Evolutionary conservation across 2,797 vertebrate genomes (phyloP).

Genomic region (Neomorphus geoffroyi): DNA sequence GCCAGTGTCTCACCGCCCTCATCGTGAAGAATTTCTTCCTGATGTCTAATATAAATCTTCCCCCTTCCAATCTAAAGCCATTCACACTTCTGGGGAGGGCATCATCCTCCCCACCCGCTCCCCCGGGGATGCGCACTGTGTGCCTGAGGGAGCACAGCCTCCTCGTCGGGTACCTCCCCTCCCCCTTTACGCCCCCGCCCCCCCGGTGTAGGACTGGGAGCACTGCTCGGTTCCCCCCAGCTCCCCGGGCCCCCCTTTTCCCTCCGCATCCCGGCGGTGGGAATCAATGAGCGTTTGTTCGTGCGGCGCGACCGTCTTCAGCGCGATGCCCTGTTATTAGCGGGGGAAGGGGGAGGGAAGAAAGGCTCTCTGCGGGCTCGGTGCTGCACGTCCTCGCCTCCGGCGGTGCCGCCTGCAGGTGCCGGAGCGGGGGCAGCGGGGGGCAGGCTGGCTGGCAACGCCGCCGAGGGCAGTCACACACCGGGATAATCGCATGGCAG

Average conservation of each 20-base stretch:
- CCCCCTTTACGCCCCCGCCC: too few relatives aligned
- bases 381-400: constrained; percentile 24
- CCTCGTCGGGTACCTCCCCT: too few relatives aligned
- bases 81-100: background rate
- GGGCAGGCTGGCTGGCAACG: background rate
- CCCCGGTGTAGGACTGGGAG: too few relatives aligned
- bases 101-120: background rate
- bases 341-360: background rate
- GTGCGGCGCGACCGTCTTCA: background rate
- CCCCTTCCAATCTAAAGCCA: too few relatives aligned
- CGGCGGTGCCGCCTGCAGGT: background rate
- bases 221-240: too few relatives aligned
- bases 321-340: background rate
- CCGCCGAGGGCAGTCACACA: background rate
- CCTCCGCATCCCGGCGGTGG: background rate
- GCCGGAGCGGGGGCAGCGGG: background rate
- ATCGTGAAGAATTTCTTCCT: too few relatives aligned
- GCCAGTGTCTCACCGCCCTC: too few relatives aligned
- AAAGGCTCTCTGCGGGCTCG: background rate
- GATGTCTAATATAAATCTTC: too few relatives aligned
- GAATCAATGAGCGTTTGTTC: constrained; percentile 14
- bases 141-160: background rate
- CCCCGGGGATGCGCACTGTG: background rate
- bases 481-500: background rate
- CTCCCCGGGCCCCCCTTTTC: background rate